Evolutionary conservation across 2,797 vertebrate species (phyloP), one percentile per base, ranked within the genome.

Genomic region (Ceryle rudis): DNA sequence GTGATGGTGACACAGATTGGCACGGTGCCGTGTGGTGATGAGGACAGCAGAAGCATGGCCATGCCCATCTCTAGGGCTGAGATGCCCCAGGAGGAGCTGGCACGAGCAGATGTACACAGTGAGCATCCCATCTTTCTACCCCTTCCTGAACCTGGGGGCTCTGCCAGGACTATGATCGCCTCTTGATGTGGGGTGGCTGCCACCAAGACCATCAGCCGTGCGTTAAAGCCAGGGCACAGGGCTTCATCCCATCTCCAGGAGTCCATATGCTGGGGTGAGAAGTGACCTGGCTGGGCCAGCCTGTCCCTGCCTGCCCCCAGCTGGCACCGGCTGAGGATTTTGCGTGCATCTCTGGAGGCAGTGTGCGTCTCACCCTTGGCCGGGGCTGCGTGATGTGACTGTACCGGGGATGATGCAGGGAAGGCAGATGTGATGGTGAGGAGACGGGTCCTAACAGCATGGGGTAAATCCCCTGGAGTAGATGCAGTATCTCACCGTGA

Each of bases 21-120:
- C 0, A 0, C 2, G 0, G 47, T 5, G 14, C 2, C 0, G 31
- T 5, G 12, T 12, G 3, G 54, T 1, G 0, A 5, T 61, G 20
- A 2, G 5, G 12, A 22, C 5, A 18, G 23, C 2, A 0, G 28
- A 35, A 90, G 18, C 4, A 0, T 2, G 28, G 10, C 62, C 1
- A 2, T 75, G 52, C 20, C 11, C 14, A 0, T 44, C 65, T 77
- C 71, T 14, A 19, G 41, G 33, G 21, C 54, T 57, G 23, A 2
- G 22, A 18, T 69, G 62, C 42, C 7, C 17, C 10, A 14, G 25
- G 69, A 89, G 49, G 10, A 88, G 55, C 54, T 86, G 69, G 60
- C 37, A 18, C 47, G n/a, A 87, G 23, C 73, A 73, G 52, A 15
- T 61, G 41, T 20, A 26, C 4, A 2, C 0, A 0, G 44, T 44